Conservation (phyloP, 2,888 invertebrate species). For the Capitulum mitella region DNA sequence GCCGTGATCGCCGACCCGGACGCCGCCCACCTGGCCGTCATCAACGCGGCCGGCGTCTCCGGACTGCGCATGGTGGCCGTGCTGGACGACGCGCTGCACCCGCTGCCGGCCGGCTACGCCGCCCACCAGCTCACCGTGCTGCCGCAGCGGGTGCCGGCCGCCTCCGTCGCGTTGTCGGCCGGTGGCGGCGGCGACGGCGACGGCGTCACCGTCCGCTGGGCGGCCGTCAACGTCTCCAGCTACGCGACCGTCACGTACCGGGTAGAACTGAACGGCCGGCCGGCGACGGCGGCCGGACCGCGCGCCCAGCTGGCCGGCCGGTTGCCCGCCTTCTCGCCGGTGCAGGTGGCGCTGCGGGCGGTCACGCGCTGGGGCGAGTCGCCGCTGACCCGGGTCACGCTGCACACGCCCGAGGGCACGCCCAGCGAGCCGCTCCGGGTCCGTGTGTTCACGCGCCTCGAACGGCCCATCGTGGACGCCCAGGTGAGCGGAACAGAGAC, state of each 20-base stretch:
- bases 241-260: not conserved
- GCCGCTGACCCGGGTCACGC: conserved; percentile 50
- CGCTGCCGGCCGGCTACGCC: not conserved
- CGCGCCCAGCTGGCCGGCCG: not conserved
- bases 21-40: conserved; percentile 62
- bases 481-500: not conserved
- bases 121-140: not conserved
- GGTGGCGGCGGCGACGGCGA: not conserved
- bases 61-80: conserved; percentile 63
- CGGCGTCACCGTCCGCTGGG: not conserved
- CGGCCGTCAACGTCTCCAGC: not conserved
- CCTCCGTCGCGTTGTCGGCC: not conserved
- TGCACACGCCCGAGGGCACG: conserved; percentile 70
- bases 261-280: not conserved
- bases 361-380: conserved; percentile 80
- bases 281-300: not conserved
- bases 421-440: conserved; percentile 67
- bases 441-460: conserved; percentile 55
- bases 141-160: not conserved
- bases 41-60: conserved; percentile 49
- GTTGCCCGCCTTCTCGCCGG: conserved; percentile 57
- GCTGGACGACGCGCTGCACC: conserved; percentile 57
- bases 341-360: conserved; percentile 67
- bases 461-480: conserved; percentile 17
- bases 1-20: conserved; percentile 67